These are phyloP conservation scores for Lepidocyrtoides sp. DNA, from an alignment of 2,888 invertebrate species.

Conservation along the genomic window DNA sequence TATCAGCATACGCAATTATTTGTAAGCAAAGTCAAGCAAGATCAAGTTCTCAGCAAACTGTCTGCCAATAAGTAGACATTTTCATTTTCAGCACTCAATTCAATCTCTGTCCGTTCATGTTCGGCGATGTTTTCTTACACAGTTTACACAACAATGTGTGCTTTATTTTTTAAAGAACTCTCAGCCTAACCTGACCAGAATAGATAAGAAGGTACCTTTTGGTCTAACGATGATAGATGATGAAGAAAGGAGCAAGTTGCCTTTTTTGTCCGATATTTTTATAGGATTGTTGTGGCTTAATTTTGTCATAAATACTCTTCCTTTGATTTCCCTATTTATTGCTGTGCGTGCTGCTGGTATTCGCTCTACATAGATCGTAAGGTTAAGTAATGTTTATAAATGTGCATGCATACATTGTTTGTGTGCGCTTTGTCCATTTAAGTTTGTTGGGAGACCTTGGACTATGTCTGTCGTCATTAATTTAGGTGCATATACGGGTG, in stretches of 20 bases:
- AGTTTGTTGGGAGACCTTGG: constrained; percentile 45
- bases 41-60: no score
- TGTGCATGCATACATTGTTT: background rate
- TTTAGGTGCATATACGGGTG: constrained; percentile 29
- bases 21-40: no score
- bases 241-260: constrained; percentile 45
- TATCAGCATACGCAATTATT: no score
- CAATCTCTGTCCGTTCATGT: no score
- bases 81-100: no score
- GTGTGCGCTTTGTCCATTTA: constrained; percentile 9
- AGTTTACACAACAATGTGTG: no score
- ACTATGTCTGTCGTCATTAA: constrained; percentile 38
- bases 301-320: constrained; percentile 65
- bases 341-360: background rate
- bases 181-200: no score
- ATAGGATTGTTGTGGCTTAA: constrained; percentile 46
- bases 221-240: background rate
- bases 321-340: constrained; percentile 50
- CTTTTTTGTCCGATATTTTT: constrained; percentile 67
- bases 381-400: background rate
- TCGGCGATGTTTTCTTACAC: no score
- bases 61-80: no score
- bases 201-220: no score
- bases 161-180: no score
- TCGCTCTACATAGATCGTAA: background rate